Evolutionary conservation across 2,113 vertebrate species (phyloP), one percentile per base, ranked within the genome.

Genomic region (Ophthalmolycus amberensis): DNA sequence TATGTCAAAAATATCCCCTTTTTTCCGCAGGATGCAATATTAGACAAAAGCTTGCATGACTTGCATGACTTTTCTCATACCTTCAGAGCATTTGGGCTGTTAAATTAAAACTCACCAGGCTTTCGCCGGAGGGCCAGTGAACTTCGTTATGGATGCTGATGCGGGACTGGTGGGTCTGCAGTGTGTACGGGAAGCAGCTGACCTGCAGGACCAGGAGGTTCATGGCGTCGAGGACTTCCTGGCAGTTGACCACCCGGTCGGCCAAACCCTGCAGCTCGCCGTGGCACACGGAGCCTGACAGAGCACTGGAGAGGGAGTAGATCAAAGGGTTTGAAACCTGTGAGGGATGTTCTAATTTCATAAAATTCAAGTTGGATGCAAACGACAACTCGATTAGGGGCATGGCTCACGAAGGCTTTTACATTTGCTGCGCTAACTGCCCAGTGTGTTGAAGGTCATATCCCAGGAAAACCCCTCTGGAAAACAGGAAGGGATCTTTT

Each of bases 121-220:
- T 79, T 27, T 97, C 94, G 64, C 87, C 93, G 67, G 95, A 93
- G 71, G 96, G 96, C 98, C 98, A 99, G 69, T 99, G 97, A 11
- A 99, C 97, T 82, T 99, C 98, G 64, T 99, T 99, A 90, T 93
- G 93, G 83, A 95, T 84, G 91, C 95, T 97, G 95, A 99, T 97
- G 87, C 97, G 96, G 60, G 98, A 99, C 89, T 99, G 97, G 75
- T 94, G 96, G 0, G 97, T 98, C 95, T 99, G 98, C 82, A 99
- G 95, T 6, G 97, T 97, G 89, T 97, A 96, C 1, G 98, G 98
- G 88, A 98, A 99, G 93, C 97, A 98, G 96, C 97, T 98, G 93
- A 99, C 97, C 94, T 99, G 98, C 84, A 99, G 96, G 62, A 99
- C 96, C 93, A 99, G 95, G 86, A 99, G 96, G 94, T 99, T 99